Evolutionary conservation across 2,113 vertebrate species (phyloP), one percentile per base, ranked within the genome.

Genomic region (Python bivittatus): DNA sequence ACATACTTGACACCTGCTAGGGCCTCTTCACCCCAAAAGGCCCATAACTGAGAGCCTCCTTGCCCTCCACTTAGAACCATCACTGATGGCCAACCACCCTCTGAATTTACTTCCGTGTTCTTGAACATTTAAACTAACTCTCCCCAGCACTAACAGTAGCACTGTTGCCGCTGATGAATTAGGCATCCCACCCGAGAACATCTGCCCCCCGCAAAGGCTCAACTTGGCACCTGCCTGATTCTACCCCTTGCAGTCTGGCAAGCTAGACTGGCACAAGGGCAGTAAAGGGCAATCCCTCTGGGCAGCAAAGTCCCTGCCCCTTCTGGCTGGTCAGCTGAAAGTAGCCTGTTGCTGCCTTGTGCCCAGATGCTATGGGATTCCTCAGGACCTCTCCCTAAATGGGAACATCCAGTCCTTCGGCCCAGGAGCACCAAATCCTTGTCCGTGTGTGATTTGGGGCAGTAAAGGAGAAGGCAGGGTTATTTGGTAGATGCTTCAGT

Each of bases 331-430:
- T 6, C 68, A 79, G 33, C 7, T 79, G 72, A 42, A 79, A 79
- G 33, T 42, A 79, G 33, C 17, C 44, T 27, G 86, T 54, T 57
- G 53, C 87, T 33, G 56, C 91, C 87, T 89, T 53, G 44, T 7
- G 2, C 91, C 44, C 87, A 84, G 60, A 92, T 60, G 86, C 60
- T 79, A 89, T 92, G 87, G 89, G 91, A 92, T 84, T 92, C 68
- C 68, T 60, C 87, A 84, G 87, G 90, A 86, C 84, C 7, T 91
- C 58, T 91, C 44, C 84, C 58, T 23, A 44, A 48, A 54, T 86
- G 84, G 90, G 90, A 92, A 89, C 91, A 92, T 92, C 89, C 83
- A 92, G 89, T 92, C 91, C 91, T 89, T 48, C 84, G 91, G 79
- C 87, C 87, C 57, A 92, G 57, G 11, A 88, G 89, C 13, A 92